phyloP scores from a whole-genome alignment of 2,888 invertebrate species.

The Lasiommata megera region DNA sequence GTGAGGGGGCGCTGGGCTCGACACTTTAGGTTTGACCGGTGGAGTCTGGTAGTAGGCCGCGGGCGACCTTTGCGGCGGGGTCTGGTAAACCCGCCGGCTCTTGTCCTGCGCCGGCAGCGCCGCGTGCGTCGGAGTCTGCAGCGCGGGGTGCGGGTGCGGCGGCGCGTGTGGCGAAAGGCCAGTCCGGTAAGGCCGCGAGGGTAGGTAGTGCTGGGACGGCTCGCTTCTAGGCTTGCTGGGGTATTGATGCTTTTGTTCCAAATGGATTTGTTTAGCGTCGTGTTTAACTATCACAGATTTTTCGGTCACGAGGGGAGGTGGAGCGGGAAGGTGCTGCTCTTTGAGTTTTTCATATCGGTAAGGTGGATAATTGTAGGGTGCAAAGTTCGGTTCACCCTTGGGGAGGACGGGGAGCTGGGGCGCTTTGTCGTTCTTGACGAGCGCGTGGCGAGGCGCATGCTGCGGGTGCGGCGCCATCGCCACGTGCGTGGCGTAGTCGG shows the following conservation, averaged over 20 bases:
- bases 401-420: constrained; percentile 60
- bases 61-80: constrained; percentile 67
- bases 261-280: constrained; percentile 84
- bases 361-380: constrained; percentile 84
- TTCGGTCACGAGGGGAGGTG: constrained; percentile 85
- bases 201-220: constrained; percentile 80
- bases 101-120: constrained; percentile 55
- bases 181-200: constrained; percentile 69
- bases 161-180: constrained; percentile 80
- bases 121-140: constrained; percentile 69
- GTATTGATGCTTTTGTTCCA: constrained; percentile 81
- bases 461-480: constrained; percentile 47
- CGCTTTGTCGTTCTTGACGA: constrained; percentile 62
- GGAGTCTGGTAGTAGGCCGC: constrained; percentile 76
- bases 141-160: constrained; percentile 70
- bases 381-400: constrained; percentile 86
- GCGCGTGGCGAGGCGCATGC: constrained; percentile 54
- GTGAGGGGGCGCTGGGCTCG: constrained; percentile 89
- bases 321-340: constrained; percentile 83
- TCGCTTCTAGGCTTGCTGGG: constrained; percentile 81
- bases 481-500: constrained; percentile 49
- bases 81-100: constrained; percentile 56
- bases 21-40: constrained; percentile 84
- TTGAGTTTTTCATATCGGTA: constrained; percentile 84
- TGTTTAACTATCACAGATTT: constrained; percentile 91